phyloP scores from a whole-genome alignment of 2,113 vertebrate genomes.

The Pardalotus punctatus region DNA sequence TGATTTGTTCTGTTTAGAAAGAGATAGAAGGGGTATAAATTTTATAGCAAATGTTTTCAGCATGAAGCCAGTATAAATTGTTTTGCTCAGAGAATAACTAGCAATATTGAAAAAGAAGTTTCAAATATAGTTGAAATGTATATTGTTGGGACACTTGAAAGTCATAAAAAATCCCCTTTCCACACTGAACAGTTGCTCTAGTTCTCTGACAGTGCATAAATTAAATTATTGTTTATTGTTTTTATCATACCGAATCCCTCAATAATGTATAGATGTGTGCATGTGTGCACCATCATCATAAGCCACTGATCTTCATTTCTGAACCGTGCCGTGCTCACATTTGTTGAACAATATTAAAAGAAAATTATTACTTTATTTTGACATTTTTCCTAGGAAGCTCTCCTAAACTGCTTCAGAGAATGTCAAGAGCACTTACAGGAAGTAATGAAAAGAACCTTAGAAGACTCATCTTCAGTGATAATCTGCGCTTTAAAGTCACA shows the following conservation, averaged over 20 bases:
- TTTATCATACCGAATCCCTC: not conserved
- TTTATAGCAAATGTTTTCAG: not conserved
- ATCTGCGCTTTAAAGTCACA: not conserved
- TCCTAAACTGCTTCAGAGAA: constrained; percentile 23
- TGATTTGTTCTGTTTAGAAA: not conserved
- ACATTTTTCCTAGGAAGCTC: constrained; percentile 27
- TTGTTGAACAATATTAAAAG: constrained; percentile 5
- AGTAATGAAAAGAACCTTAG: constrained; percentile 35
- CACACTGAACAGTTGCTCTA: not conserved
- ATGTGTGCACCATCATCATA: fast-evolving
- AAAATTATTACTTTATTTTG: constrained; percentile 36
- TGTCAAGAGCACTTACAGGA: constrained; percentile 43
- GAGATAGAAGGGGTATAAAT: not conserved
- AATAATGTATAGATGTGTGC: not conserved
- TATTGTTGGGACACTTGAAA: not conserved
- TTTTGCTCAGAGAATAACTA: not conserved
- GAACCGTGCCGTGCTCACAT: not conserved
- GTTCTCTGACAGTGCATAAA: not conserved
- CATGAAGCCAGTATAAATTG: not conserved
- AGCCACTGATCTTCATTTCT: not conserved
- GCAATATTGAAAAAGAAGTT: not conserved
- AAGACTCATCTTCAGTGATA: constrained; percentile 26
- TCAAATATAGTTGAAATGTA: not conserved
- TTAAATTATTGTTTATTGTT: not conserved
- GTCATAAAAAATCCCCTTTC: not conserved